Base-by-base conservation (phyloP, 2,113 vertebrate species). In the Planiliza haematocheilus region DNA sequence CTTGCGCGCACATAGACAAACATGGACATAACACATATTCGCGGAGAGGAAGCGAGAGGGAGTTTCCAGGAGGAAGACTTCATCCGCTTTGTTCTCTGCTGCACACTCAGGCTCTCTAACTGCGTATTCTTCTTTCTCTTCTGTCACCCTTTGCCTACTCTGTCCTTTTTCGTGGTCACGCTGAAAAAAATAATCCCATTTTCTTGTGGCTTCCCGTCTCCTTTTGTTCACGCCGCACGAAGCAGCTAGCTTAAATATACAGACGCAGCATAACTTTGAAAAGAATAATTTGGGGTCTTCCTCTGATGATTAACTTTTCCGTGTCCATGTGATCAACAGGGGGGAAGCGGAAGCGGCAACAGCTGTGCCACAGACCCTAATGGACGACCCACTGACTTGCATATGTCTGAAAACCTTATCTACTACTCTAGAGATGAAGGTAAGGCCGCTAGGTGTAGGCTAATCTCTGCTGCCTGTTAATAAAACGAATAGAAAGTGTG, bases 321-420 rank as follows among this genome's bases (percentile, higher is more conserved):
- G 38, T 65, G 58, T 12, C 8, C 46, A 9, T 58, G 51, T 56
- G 16, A 37, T 60, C n/a, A 13, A 14, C 63, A 94, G 94, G 92
- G 93, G 45, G 91, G 92, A 51, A 52, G 84, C 3, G 73, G 86
- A 36, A 63, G 79, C 71, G 73, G 83, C 45, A 70, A 30, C 48
- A 59, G 24, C 3, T 13, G 41, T 9, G 36, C 43, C 57, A 66
- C 69, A 7, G 91, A 92, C 63, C 39, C 75, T 7, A 93, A 93
- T 8, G 91, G 82, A 64, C 80, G 85, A 77, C 57, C 82, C 10
- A 75, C 83, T 36, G 85, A 95, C 30, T 71, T 98, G 87, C 93
- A 98, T 91, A 99, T 99, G 98, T 94, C 97, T 0, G 96, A 96
- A 85, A 99, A 99, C 86, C 94, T 96, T 49, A 95, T 99, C 88